A percentile compares a stretch with the other conserved stretches of the same genome.
Conservation (phyloP, 2,113 vertebrate genomes). For the Cnemophilus loriae region DNA sequence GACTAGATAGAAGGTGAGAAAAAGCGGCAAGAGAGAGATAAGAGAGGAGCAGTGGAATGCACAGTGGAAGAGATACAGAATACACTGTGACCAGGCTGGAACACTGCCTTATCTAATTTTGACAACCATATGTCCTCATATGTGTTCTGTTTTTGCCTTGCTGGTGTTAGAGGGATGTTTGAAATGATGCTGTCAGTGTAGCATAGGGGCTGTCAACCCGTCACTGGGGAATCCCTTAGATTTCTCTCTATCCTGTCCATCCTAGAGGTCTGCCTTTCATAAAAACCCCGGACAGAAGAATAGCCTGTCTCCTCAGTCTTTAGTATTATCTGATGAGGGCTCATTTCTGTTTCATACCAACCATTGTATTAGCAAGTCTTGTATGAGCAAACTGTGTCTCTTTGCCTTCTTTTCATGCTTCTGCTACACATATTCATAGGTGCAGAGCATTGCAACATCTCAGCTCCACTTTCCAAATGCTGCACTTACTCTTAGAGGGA, state of each 20-base stretch:
- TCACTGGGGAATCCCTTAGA: neutral
- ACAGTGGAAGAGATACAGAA: neutral
- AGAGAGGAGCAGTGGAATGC: neutral
- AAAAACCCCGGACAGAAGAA: neutral
- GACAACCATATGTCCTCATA: fast-evolving
- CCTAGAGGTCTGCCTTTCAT: neutral
- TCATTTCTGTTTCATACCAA: neutral
- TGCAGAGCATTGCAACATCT: neutral
- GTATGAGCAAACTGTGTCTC: neutral
- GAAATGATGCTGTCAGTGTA: neutral
- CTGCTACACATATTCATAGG: neutral
- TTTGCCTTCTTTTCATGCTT: neutral
- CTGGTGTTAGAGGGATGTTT: neutral
- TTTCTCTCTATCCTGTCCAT: neutral
- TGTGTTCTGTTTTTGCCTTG: neutral
- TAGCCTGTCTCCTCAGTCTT: neutral
- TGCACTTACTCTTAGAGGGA: neutral
- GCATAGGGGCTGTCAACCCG: neutral
- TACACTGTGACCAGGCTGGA: neutral
- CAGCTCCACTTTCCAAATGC: neutral
- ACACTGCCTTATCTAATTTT: neutral
- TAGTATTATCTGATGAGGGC: neutral
- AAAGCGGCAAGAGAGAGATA: neutral
- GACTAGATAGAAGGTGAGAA: neutral
- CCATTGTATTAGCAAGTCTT: neutral